Conservation (phyloP, 2,113 vertebrate genomes). For the Nyctibius bracteatus region DNA sequence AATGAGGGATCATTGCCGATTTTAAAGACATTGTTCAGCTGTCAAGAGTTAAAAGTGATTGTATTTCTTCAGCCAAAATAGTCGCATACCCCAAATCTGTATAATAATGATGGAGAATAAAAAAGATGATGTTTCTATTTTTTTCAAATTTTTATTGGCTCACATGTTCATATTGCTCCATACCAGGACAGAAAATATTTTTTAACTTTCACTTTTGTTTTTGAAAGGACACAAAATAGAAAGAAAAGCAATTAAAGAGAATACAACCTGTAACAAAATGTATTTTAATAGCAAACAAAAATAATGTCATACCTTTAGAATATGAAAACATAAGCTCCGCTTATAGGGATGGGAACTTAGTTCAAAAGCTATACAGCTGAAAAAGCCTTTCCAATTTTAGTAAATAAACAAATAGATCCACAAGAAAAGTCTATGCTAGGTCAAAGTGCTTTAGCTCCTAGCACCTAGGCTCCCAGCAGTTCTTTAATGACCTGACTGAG, state of each 20-base stretch:
- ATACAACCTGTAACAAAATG: not conserved
- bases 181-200: not conserved
- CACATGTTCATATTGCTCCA: not conserved
- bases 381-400: not conserved
- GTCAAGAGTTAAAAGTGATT: not conserved
- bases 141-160: not conserved
- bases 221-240: not conserved
- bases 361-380: not conserved
- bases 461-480: not conserved
- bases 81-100: not conserved
- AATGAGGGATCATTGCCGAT: not conserved
- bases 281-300: not conserved
- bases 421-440: not conserved
- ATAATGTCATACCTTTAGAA: not conserved
- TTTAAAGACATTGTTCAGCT: not conserved
- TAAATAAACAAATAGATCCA: not conserved
- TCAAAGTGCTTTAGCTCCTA: not conserved
- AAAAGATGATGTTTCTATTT: fast-evolving
- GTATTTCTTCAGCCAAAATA: not conserved
- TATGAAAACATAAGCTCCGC: not conserved
- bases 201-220: not conserved
- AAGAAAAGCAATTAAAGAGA: not conserved
- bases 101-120: not conserved
- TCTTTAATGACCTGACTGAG: not conserved
- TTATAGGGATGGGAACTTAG: not conserved